Percentiles rank a stretch among this genome's conserved stretches.
These are phyloP conservation scores for Oreonectes daqikongensis DNA, from an alignment of 2,797 vertebrate genomes.

Conservation along the genomic window DNA sequence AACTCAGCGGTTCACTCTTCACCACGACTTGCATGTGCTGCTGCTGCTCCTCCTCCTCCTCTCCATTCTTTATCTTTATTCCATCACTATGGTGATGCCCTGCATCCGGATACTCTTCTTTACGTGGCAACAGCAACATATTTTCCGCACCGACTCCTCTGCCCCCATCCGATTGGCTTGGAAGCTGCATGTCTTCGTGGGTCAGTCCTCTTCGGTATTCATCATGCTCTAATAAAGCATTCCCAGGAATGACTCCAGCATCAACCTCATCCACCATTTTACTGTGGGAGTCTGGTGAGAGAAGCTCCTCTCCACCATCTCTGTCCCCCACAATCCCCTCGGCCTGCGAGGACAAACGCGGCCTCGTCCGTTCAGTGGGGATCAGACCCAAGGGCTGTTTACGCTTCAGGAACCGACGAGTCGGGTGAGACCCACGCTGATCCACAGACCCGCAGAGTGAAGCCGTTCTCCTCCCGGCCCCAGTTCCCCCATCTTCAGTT, in stretches of 20 bases:
- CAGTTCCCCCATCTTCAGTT: constrained; percentile 77
- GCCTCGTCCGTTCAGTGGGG: constrained; percentile 81
- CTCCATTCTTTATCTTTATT: constrained; percentile 67
- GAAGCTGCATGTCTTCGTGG: constrained; percentile 93
- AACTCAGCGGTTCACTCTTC: constrained; percentile 93
- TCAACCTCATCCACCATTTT: constrained; percentile 75
- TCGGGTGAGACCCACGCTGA: constrained; percentile 84
- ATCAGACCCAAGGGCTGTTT: constrained; percentile 80
- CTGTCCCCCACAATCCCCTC: constrained; percentile 76
- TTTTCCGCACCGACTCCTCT: constrained; percentile 76
- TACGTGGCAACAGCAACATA: constrained; percentile 66
- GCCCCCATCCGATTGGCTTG: constrained; percentile 91
- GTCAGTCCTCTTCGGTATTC: constrained; percentile 68
- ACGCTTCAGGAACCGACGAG: constrained; percentile 91
- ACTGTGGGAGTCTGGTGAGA: constrained; percentile 87
- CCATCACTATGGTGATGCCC: constrained; percentile 64
- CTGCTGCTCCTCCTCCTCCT: constrained; percentile 79
- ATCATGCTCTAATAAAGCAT: constrained; percentile 73
- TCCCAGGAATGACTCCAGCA: constrained; percentile 49
- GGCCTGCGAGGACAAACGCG: constrained; percentile 77
- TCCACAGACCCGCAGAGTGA: constrained; percentile 72
- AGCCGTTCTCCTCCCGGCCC: constrained; percentile 68
- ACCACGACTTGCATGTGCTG: constrained; percentile 87
- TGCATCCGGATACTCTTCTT: constrained; percentile 75
- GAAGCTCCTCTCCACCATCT: constrained; percentile 79